Conservation (phyloP, 2,797 vertebrate genomes). For the Protosalanx chinensis region DNA sequence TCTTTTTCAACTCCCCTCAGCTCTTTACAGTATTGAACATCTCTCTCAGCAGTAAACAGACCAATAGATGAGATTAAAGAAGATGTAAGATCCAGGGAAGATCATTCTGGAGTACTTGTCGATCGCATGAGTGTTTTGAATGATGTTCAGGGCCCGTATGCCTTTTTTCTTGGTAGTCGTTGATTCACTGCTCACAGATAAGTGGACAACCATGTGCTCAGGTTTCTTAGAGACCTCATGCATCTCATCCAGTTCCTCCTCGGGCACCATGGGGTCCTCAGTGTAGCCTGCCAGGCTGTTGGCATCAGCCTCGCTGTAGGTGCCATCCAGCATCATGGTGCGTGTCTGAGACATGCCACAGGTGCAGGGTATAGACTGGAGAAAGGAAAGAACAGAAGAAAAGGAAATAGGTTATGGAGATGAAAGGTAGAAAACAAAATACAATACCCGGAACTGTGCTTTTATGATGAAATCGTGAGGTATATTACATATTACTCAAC, state of each 20-base stretch:
- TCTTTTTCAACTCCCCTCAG: too few relatives aligned
- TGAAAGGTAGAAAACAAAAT: background rate
- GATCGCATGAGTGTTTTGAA: conserved; percentile 91
- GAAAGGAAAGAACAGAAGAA: too few relatives aligned
- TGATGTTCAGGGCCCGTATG: conserved; percentile 78
- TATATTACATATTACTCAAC: background rate
- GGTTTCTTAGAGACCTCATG: conserved; percentile 79
- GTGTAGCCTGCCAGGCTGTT: conserved; percentile 92
- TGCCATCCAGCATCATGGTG: conserved; percentile 90
- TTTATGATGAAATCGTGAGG: background rate
- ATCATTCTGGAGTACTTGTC: conserved; percentile 94
- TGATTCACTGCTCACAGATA: conserved; percentile 83
- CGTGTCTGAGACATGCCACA: conserved; percentile 86
- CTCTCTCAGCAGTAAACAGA: conserved; percentile 84
- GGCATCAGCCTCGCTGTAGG: conserved; percentile 88
- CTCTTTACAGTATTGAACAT: background rate
- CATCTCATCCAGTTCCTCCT: conserved; percentile 80
- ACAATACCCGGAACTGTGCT: background rate
- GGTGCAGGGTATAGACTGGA: conserved; percentile 77
- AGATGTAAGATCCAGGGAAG: conserved; percentile 94
- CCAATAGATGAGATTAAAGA: conserved; percentile 99
- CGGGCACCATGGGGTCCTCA: conserved; percentile 77
- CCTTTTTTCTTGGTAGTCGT: conserved; percentile 82
- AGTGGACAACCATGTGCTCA: conserved; percentile 86
- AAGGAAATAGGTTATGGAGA: background rate